Percentiles rank a stretch among this genome's conserved stretches.
These are phyloP conservation scores for Erebia aethiops DNA, from an alignment of 2,888 invertebrate species.

Conservation along the genomic window DNA sequence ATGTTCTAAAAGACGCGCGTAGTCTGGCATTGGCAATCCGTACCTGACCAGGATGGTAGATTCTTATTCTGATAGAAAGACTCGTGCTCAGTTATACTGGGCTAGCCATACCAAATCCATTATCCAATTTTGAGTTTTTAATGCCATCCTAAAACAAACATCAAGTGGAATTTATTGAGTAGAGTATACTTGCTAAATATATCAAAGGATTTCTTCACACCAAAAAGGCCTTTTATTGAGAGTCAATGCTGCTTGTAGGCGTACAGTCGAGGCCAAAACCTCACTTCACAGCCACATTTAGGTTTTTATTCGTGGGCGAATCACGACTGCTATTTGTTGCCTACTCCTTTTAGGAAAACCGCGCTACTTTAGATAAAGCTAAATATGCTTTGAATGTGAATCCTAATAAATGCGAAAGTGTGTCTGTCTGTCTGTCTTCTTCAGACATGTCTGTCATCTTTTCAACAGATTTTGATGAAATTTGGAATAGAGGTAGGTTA, in stretches of 20 bases:
- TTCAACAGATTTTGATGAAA: too few species aligned
- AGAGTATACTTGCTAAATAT: conserved; percentile 12
- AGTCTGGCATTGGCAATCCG: too few species aligned
- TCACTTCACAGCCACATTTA: conserved; percentile 45
- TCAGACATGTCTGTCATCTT: too few species aligned
- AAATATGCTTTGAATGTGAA: conserved; percentile 6
- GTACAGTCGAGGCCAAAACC: conserved; percentile 69
- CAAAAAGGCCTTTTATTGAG: conserved; percentile 32
- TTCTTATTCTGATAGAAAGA: too few species aligned
- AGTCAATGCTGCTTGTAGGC: conserved; percentile 51
- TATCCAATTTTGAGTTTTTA: too few species aligned
- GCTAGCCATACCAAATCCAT: too few species aligned
- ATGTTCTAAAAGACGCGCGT: too few species aligned
- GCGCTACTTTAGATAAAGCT: conserved; percentile 44
- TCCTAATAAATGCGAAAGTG: too few species aligned
- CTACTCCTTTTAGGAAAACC: conserved; percentile 31
- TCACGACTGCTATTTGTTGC: conserved; percentile 16
- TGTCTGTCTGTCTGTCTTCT: too few species aligned
- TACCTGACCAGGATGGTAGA: too few species aligned
- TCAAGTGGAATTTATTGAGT: not conserved
- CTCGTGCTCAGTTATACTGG: too few species aligned
- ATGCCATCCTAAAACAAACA: not conserved
- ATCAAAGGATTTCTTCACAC: conserved; percentile 25
- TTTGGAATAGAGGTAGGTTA: too few species aligned
- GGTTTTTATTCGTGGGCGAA: conserved; percentile 53